These are phyloP conservation scores for Corythoichthys intestinalis DNA, from an alignment of 2,113 vertebrate genomes.

Conservation along the genomic window DNA sequence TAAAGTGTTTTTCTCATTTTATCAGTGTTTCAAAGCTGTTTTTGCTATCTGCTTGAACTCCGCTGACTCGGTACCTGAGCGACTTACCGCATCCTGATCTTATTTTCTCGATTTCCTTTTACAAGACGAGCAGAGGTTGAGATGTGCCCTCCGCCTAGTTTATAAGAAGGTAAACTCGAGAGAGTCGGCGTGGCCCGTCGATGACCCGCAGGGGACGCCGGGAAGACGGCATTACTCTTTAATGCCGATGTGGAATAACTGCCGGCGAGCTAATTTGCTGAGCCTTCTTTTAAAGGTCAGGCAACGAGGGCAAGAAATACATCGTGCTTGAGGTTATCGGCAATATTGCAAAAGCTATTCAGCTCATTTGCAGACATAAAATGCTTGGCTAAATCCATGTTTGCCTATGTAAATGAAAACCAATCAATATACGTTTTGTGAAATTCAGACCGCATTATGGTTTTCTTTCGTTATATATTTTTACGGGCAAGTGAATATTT, in stretches of 20 bases:
- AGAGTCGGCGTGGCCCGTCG: constrained; percentile 35
- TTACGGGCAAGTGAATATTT: background rate
- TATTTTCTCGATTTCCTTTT: constrained; percentile 28
- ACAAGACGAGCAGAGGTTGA: constrained; percentile 27
- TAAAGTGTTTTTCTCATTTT: background rate
- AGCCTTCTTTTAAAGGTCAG: constrained; percentile 54
- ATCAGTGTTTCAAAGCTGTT: constrained; percentile 7
- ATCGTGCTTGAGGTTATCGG: constrained; percentile 35
- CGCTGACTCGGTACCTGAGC: constrained; percentile 14
- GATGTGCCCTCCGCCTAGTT: constrained; percentile 22
- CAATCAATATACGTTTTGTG: background rate
- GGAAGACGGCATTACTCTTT: constrained; percentile 48
- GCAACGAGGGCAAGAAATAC: constrained; percentile 35
- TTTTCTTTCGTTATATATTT: background rate
- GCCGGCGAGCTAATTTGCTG: constrained; percentile 47
- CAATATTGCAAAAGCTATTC: constrained; percentile 26
- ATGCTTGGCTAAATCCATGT: constrained; percentile 9
- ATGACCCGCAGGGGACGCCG: constrained; percentile 36
- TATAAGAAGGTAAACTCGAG: constrained; percentile 44
- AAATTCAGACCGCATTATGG: background rate
- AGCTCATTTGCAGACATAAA: constrained; percentile 2
- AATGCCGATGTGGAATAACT: constrained; percentile 54
- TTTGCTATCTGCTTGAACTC: constrained; percentile 7
- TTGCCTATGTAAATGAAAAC: constrained; percentile 28
- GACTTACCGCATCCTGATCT: constrained; percentile 23